Percentiles rank a stretch among this genome's conserved stretches.
phyloP scores from a whole-genome alignment of 2,888 invertebrate genomes.

The Zele albiditarsus region DNA sequence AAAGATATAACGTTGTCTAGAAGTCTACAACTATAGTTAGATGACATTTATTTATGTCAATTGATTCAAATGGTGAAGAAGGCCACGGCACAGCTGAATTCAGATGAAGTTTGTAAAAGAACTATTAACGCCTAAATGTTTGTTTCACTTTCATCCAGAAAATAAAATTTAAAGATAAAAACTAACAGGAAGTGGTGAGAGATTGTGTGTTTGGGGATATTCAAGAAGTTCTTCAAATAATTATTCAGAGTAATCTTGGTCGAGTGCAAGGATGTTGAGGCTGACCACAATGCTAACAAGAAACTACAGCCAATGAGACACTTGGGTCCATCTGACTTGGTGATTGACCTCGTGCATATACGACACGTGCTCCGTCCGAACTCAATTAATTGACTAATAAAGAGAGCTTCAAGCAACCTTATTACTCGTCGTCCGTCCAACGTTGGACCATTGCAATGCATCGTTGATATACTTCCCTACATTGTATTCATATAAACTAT shows the following conservation, averaged over 20 bases:
- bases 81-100: slow-evolving; percentile 10
- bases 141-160: too few relatives aligned
- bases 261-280: not conserved
- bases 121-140: too few relatives aligned
- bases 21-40: slow-evolving; percentile 2
- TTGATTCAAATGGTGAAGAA: slow-evolving; percentile 33
- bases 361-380: slow-evolving; percentile 57
- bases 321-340: slow-evolving; percentile 42
- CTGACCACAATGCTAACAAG: not conserved
- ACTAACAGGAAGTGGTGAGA: too few relatives aligned
- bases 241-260: slow-evolving; percentile 4
- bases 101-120: too few relatives aligned
- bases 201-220: too few relatives aligned
- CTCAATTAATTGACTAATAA: slow-evolving; percentile 67
- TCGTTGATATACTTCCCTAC: not conserved
- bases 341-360: slow-evolving; percentile 58
- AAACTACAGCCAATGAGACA: not conserved
- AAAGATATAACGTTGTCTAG: not conserved
- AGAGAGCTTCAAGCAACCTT: slow-evolving; percentile 55
- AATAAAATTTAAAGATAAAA: too few relatives aligned
- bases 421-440: slow-evolving; percentile 42
- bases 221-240: not conserved
- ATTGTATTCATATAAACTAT: not conserved
- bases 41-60: slow-evolving; percentile 28
- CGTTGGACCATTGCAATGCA: not conserved